Evolutionary conservation across 1,140 invertebrate species (phyloP), one percentile per base, ranked within the genome.

Genomic region (Galleria mellonella): DNA sequence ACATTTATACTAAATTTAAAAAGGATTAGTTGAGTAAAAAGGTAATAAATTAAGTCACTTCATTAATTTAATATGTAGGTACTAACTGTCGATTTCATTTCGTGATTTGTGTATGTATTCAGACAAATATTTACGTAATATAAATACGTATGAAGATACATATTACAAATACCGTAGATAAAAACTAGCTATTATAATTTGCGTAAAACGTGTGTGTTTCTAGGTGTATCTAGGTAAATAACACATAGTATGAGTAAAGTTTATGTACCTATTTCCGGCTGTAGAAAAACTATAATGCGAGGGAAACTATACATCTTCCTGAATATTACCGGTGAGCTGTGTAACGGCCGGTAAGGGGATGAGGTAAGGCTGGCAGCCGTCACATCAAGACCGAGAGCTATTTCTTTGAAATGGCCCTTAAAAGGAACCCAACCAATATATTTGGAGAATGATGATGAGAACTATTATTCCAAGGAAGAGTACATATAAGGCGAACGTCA

Each of bases 401-500:
- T 47, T 47, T 32, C 45, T 41, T 15, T 35, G 45, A 36, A 47
- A 47, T 47, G 11, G 38, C 45, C 23, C 38, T 47, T 42, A 47
- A 47, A 47, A 36, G 38, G 45, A 31, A 38, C 45, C 38, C 45
- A 36, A 36, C 45, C 45, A 47, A 42, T 47, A 47, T 47, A 47
- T 40, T 37, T 45, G 13, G 39, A 27, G 40, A 27, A 47, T 14
- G 23, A 43, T 43, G 38, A 52, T 46, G 40, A 52, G 39, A 42
- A 46, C 35, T 42, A 51, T 45, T 50, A 39, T 45, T 45, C 38
- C 30, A 42, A 28, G 27, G 29, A 15, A 31, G 17, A 50, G 35
- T 50, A 39, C 32, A 23, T 37, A 37, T 13, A 23, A 11, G 40
- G 40, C 32, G 29, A 42, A 58, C 59, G 66, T 62, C 60, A 72